A percentile compares a stretch with the other conserved stretches of the same genome.
Conservation (phyloP, 2,888 invertebrate genomes). For the Drosophila neonasuta region DNA sequence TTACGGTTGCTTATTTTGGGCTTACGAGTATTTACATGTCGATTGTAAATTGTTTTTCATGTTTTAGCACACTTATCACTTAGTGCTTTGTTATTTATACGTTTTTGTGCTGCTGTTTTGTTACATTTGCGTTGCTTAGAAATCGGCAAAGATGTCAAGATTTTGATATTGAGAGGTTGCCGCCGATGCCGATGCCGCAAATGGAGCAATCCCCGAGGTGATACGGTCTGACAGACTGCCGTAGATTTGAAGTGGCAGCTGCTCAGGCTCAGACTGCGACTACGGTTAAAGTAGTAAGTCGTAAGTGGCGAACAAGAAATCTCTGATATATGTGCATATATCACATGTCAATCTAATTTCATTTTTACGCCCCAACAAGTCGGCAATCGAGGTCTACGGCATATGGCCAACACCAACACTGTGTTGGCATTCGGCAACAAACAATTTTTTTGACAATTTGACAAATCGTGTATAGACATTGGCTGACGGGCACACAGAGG, state of each 20-base stretch:
- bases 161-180: slow-evolving; percentile 50
- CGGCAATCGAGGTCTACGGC: slow-evolving; percentile 47
- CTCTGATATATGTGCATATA: slow-evolving; percentile 59
- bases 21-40: slow-evolving; percentile 65
- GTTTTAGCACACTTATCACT: slow-evolving; percentile 70
- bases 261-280: slow-evolving; percentile 6
- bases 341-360: slow-evolving; percentile 78
- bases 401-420: slow-evolving; percentile 35
- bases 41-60: slow-evolving; percentile 73
- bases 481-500: slow-evolving; percentile 61
- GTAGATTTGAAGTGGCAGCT: slow-evolving; percentile 64
- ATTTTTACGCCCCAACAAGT: slow-evolving; percentile 71
- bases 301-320: slow-evolving; percentile 17
- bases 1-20: not conserved
- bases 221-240: slow-evolving; percentile 60
- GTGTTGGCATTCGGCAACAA: slow-evolving; percentile 14
- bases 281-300: slow-evolving; percentile 10
- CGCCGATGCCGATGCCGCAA: slow-evolving; percentile 26
- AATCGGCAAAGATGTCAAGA: slow-evolving; percentile 68
- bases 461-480: slow-evolving; percentile 76
- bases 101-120: slow-evolving; percentile 9
- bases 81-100: slow-evolving; percentile 59
- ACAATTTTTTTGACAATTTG: slow-evolving; percentile 66
- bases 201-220: slow-evolving; percentile 56
- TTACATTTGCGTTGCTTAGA: slow-evolving; percentile 38